Base-by-base conservation (phyloP, 1,140 invertebrate species). In the Belonocnema kinseyi region DNA sequence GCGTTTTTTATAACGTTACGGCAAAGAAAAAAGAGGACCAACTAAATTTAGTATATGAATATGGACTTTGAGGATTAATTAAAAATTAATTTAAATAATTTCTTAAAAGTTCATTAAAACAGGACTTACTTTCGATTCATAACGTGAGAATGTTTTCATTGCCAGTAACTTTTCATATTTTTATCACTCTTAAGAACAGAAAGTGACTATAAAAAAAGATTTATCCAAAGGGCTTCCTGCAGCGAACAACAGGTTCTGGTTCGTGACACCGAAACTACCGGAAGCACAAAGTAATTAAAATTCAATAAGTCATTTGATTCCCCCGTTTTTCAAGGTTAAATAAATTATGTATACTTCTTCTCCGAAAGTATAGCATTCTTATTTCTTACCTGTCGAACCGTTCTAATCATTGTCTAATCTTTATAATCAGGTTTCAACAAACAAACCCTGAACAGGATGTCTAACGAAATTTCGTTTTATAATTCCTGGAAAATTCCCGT, bases 241-340 rank as follows among this genome's bases (percentile, higher is more conserved):
- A 54, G n/a, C n/a, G n/a, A 19, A 54, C 26, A 66, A 14, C 26
- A 66, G 14, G 26, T 40, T 33, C 46, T 14, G 26, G 58, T 33
- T 40, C 40, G 13, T 40, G 4, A 66, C 40, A 7, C 14, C 61
- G 26, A 66, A 46, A 16, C 7, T 66, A 40, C 14, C 61, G 33
- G 56, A 71, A 75, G 54, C 46, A 51, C 17, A 19, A 50, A 16
- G 50, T 61, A 71, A 77, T 77, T 77, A 77, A 77, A 77, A 77
- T 77, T 71, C 72, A 74, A 66, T 51, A 58, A 77, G 54, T 77
- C 54, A 54, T 74, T 13, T 66, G 33, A n/a, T 21, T 17, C 16
- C 8, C 19, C 26, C 54, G 46, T 66, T 33, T 76, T 52, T 52
- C 33, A 51, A 33, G 56, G 72, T 66, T 66, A 66, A 12, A 66